These are phyloP conservation scores for Patella caerulea DNA, from an alignment of 2,888 invertebrate genomes.

Conservation along the genomic window DNA sequence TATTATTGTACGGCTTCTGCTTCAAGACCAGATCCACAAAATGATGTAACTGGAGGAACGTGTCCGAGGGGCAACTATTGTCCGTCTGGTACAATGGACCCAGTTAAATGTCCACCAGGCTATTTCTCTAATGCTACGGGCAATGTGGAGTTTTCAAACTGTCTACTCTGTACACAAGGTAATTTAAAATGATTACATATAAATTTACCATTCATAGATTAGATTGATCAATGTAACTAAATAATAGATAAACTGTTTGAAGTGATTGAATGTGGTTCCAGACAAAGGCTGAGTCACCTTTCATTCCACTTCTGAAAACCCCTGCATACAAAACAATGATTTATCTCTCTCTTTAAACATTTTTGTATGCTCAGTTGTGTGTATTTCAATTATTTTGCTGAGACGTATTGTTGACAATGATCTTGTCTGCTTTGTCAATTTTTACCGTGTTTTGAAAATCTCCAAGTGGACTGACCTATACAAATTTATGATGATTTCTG, in stretches of 20 bases:
- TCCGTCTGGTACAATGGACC: slow-evolving; percentile 54
- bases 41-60: slow-evolving; percentile 62
- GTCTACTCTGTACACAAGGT: slow-evolving; percentile 64
- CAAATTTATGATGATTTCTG: neutral
- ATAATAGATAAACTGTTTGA: no score
- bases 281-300: no score
- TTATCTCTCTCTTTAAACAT: no score
- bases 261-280: no score
- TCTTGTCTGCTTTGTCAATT: neutral
- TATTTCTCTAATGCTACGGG: slow-evolving; percentile 63
- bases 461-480: neutral
- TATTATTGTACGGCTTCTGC: slow-evolving; percentile 64
- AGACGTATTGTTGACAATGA: neutral
- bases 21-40: slow-evolving; percentile 51
- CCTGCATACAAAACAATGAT: no score
- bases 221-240: no score
- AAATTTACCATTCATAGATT: no score
- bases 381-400: no score
- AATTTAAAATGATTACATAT: neutral
- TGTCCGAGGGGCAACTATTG: slow-evolving; percentile 67
- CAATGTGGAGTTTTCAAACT: slow-evolving; percentile 52
- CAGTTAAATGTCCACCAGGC: slow-evolving; percentile 60
- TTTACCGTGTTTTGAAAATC: neutral
- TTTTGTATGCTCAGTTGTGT: no score
- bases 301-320: no score